Base-by-base conservation (phyloP, 2,888 invertebrate species). In the Criorhina ranunculi region DNA sequence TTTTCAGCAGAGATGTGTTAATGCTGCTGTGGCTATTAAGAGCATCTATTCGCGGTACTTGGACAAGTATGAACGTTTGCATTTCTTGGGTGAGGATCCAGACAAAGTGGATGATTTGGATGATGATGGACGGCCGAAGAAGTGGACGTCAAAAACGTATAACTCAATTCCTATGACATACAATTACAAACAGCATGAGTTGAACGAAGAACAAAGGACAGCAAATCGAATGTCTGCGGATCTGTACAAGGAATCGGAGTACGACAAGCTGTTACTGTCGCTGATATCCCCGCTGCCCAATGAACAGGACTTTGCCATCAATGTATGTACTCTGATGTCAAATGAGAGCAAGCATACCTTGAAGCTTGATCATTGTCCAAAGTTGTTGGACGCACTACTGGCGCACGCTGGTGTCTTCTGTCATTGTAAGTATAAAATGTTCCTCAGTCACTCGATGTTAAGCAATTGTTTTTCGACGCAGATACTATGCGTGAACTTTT, bases 261-360 rank as follows among this genome's bases (percentile, higher is more conserved):
- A 97, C 90, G 96, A 96, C 88, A 95, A 97, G 82, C 93, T 99
- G 78, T 95, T 97, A n/a, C 93, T 98, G 67, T 98, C 99, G 0
- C 93, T 99, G 42, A 93, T 98, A 66, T 98, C 98, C n/a, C 98
- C 99, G 0, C 93, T 99, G 91, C 99, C 99, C 5, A 99, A 99
- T 92, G 99, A 99, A 91, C 98, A 99, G 91, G 99, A 99, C 92
- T 98, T 99, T 91, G 98, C 98, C 29, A 96, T 99, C 89, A 99
- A 99, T 92, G 98, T 99, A 2, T 98, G 98, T 91, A 98, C 98
- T 0, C 93, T 99, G 78, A 93, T 99, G 88, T 98, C 98, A 5
- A 98, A 98, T 88, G 99, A 99, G 89, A 97, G 97, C 85, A 96
- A 96, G 81, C 97, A 98, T 89, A 95, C 97, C 0, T 93, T 99